Conservation (phyloP, 2,888 invertebrate genomes). For the Mystacides longicornis region DNA sequence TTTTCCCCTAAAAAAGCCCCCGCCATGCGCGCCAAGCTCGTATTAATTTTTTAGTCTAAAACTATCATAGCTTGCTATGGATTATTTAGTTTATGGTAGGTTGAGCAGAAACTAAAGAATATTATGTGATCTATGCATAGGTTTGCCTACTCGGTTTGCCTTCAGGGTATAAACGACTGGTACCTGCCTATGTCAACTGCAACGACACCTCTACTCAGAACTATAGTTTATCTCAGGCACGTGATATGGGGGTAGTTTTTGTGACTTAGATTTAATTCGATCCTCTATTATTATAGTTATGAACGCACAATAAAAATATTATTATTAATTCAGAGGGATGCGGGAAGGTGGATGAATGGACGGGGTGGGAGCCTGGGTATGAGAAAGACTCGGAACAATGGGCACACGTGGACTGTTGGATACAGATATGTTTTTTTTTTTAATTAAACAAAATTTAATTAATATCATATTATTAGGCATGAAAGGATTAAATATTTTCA, state of each 20-base stretch:
- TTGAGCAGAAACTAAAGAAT: no score
- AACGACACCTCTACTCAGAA: no score
- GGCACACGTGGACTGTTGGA: conserved; percentile 4
- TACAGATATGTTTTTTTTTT: not conserved
- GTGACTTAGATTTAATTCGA: conserved; percentile 27
- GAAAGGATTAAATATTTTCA: not conserved
- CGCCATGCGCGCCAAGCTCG: no score
- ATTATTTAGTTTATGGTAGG: no score
- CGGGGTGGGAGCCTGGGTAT: not conserved
- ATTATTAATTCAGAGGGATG: conserved; percentile 9
- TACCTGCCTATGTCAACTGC: no score
- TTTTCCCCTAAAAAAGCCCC: no score
- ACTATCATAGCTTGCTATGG: no score
- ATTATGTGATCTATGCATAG: no score
- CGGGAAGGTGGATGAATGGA: conserved; percentile 1
- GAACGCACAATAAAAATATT: conserved; percentile 9
- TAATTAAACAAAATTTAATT: not conserved
- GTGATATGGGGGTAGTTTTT: conserved; percentile 24
- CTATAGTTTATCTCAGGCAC: conserved; percentile 19
- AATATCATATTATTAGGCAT: not conserved
- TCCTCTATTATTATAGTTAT: conserved; percentile 24
- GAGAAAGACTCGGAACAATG: not conserved
- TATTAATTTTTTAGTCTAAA: no score
- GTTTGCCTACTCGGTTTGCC: no score
- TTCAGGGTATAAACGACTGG: no score